These are phyloP conservation scores for Drosophila tsacasi DNA, from an alignment of 1,140 invertebrate species.

Conservation along the genomic window DNA sequence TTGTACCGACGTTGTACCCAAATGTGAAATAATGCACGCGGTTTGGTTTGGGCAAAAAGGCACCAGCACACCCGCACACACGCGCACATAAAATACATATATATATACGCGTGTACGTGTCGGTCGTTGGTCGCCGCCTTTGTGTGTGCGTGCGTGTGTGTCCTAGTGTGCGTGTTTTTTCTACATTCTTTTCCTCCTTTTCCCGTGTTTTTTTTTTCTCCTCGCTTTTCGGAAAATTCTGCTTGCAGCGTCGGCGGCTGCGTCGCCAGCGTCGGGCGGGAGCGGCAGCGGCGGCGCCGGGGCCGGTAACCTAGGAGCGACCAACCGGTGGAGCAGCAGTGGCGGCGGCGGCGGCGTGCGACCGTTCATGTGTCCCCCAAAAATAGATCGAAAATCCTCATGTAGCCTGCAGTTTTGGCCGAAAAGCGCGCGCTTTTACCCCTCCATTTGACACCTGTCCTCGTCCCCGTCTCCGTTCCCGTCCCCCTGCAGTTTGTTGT, in stretches of 20 bases:
- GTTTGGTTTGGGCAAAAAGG: conserved; percentile 80
- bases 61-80: conserved; percentile 55
- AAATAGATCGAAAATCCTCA: conserved; percentile 26
- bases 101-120: conserved; percentile 45
- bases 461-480: neutral
- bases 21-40: conserved; percentile 77
- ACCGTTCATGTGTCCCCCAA: conserved; percentile 10
- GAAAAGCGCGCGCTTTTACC: conserved; percentile 45
- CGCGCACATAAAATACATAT: conserved; percentile 41
- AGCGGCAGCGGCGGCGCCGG: neutral
- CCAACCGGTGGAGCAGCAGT: conserved; percentile 1
- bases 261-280: conserved; percentile 16
- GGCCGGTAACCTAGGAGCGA: neutral
- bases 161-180: conserved; percentile 71
- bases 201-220: conserved; percentile 50
- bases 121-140: conserved; percentile 50
- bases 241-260: conserved; percentile 36
- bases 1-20: conserved; percentile 29
- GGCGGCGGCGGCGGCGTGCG: neutral
- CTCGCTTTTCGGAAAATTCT: conserved; percentile 58
- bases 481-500: conserved; percentile 16
- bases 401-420: conserved; percentile 21
- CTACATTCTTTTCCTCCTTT: conserved; percentile 31
- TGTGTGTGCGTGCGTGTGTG: conserved; percentile 43
- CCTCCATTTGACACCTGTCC: conserved; percentile 37